These are phyloP conservation scores for Pygoscelis antarcticus DNA, from an alignment of 2,113 vertebrate species.

Conservation along the genomic window DNA sequence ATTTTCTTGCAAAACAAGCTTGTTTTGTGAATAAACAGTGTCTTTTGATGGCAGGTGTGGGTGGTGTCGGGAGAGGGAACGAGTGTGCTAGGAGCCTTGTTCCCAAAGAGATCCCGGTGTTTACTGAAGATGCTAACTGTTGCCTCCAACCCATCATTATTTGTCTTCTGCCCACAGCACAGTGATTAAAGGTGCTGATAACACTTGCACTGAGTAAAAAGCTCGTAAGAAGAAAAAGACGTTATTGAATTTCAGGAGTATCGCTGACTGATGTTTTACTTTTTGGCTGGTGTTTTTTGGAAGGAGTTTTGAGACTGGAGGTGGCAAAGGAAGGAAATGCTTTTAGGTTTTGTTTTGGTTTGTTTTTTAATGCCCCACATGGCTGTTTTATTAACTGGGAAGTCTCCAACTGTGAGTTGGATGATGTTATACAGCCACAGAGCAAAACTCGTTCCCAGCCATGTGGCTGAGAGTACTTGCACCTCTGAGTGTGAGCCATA, in stretches of 20 bases:
- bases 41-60: background rate
- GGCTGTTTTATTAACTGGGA: background rate
- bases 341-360: background rate
- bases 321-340: background rate
- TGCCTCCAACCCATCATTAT: background rate
- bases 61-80: background rate
- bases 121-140: background rate
- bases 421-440: slow-evolving; percentile 30
- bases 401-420: slow-evolving; percentile 44
- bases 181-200: background rate
- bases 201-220: background rate
- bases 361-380: slow-evolving; percentile 24
- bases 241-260: background rate
- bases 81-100: background rate
- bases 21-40: background rate
- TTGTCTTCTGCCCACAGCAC: background rate
- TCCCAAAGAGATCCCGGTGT: background rate
- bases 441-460: slow-evolving; percentile 1
- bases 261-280: background rate
- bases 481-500: background rate
- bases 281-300: background rate
- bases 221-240: background rate
- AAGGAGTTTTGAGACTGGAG: slow-evolving; percentile 7
- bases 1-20: background rate
- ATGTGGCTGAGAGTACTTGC: background rate